These are phyloP conservation scores for Nasonia longicornis DNA, from an alignment of 1,140 invertebrate genomes.

Conservation along the genomic window DNA sequence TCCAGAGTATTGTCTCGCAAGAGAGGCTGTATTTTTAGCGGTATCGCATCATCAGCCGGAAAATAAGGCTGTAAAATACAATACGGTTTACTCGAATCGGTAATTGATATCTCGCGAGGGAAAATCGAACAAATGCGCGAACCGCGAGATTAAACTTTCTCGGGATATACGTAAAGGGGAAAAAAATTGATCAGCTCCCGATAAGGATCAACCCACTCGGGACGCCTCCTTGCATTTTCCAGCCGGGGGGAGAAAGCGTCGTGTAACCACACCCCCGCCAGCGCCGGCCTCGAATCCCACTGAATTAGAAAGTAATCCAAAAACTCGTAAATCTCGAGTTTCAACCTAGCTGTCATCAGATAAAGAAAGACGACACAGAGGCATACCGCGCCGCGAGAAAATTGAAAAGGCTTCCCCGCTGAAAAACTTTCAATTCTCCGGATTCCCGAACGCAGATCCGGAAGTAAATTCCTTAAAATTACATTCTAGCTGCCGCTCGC, in stretches of 20 bases:
- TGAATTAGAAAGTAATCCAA: slow-evolving; percentile 25
- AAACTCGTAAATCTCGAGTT: slow-evolving; percentile 19
- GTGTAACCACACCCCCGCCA: not conserved
- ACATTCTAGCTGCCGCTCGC: not conserved
- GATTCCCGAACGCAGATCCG: not conserved
- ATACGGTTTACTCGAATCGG: not conserved
- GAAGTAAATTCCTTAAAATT: not conserved
- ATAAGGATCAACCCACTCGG: too few species aligned
- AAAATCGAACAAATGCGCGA: too few species aligned
- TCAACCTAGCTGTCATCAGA: not conserved
- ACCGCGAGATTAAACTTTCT: too few species aligned
- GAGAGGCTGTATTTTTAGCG: not conserved
- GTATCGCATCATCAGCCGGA: not conserved
- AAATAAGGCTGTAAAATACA: not conserved
- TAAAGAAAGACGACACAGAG: not conserved
- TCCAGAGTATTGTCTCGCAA: not conserved
- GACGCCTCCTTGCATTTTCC: too few species aligned
- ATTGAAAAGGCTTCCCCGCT: not conserved
- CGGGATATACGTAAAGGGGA: too few species aligned
- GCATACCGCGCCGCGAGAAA: not conserved
- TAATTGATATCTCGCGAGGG: not conserved
- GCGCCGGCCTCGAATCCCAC: not conserved
- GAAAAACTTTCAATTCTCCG: slow-evolving; percentile 1
- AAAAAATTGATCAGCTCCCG: too few species aligned
- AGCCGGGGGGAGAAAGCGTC: too few species aligned